Base-by-base conservation (phyloP, 2,888 invertebrate species). In the Diploptera punctata region DNA sequence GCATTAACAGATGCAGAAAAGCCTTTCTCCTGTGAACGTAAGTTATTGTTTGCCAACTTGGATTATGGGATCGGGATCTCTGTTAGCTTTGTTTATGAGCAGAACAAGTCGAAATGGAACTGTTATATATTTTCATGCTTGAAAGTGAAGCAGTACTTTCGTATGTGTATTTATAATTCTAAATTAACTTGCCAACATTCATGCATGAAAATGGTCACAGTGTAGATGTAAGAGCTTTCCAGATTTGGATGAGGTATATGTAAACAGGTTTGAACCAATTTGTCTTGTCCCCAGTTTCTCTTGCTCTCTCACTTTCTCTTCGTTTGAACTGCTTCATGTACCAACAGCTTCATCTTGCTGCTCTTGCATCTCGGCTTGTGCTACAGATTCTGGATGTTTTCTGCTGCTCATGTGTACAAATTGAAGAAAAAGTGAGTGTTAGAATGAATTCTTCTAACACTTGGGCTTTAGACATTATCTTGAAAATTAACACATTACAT, bases 11-110 rank as follows among this genome's bases (percentile, higher is more conserved):
- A 95, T 82, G 88, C 90, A 62, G 95, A 95, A 82, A 95, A 95
- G 82, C 95, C 95, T 44, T 95, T 91, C 86, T 91, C 92, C 81
- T 95, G 95, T 87, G 95, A 94, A 90, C 91, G 94, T 95, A 91
- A 93, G 93, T 93, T 87, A 47, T 9, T 7, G 13, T 47, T 18
- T 47, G 16, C 26, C 18, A 44, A n/a, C 13, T 9, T 29, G 21
- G 44, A 1, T n/a, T 44, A 18, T 38, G 1, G 29, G n/a, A 7
- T n/a, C 26, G 57, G 31, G 57, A 29, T 16, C 26, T 16, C 29
- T 29, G 5, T 29, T 57, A 57, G 57, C 31, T 57, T 57, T 26
- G 57, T 57, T 13, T 29, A 26, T 29, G n/a, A 29, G n/a, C 57
- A 29, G 31, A 29, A 4, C 52, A 52, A 52, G n/a, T 57, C 29